Evolutionary conservation across 1,140 invertebrate species (phyloP).

Genomic region (Ceratitis capitata): DNA sequence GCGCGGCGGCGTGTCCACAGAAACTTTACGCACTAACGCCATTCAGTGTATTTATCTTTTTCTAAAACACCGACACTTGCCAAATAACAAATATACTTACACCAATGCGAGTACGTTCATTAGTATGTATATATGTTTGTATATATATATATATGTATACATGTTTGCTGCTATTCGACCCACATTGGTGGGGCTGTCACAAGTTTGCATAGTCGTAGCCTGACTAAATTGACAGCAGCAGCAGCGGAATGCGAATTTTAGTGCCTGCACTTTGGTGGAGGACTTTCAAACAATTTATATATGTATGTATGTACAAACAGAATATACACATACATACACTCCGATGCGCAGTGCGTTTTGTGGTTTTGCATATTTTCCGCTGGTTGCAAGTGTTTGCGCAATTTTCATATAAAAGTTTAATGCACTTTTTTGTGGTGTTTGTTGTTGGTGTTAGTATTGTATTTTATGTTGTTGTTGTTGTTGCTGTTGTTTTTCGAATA

Average conservation of each 20-base stretch:
- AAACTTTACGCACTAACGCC: slow-evolving; percentile 23
- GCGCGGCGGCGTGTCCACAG: neutral
- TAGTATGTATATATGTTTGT: no score
- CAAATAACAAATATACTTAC: no score
- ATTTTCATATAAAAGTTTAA: slow-evolving; percentile 2
- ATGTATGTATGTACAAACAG: no score
- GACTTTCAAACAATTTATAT: slow-evolving; percentile 33
- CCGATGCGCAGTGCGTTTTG: no score
- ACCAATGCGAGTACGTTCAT: no score
- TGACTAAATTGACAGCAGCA: no score
- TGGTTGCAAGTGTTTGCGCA: neutral
- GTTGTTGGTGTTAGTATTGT: no score
- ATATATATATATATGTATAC: no score
- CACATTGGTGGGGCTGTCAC: neutral
- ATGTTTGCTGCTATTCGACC: neutral
- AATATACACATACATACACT: no score
- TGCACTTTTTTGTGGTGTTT: neutral
- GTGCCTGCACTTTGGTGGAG: slow-evolving; percentile 27
- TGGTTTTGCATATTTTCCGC: slow-evolving; percentile 21
- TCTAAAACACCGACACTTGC: slow-evolving; percentile 27
- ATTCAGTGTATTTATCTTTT: slow-evolving; percentile 6
- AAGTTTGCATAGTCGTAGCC: neutral
- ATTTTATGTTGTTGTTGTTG: no score
- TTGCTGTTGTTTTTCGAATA: neutral
- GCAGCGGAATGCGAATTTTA: neutral